These are phyloP conservation scores for Hylyphantes graminicola DNA, from an alignment of 1,140 invertebrate genomes.

Conservation along the genomic window DNA sequence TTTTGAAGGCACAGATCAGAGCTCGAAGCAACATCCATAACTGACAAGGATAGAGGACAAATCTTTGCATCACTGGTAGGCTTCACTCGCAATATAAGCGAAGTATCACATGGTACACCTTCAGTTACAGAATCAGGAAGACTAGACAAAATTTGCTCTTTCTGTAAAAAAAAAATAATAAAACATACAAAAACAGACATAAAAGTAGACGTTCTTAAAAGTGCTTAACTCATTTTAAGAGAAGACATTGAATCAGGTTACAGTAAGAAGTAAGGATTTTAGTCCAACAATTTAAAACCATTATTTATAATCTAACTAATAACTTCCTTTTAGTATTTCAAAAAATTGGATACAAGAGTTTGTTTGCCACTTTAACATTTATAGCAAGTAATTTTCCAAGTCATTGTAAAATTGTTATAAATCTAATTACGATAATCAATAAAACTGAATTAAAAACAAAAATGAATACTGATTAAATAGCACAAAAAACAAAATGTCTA, in stretches of 20 bases:
- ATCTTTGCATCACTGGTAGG: conserved; percentile 47
- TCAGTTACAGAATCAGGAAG: conserved; percentile 33
- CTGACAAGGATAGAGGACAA: conserved; percentile 41
- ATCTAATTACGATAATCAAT: not conserved
- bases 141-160: conserved; percentile 53
- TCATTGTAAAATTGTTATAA: no score
- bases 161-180: conserved; percentile 30
- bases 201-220: no score
- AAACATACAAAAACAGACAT: not conserved
- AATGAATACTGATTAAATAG: not conserved
- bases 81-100: conserved; percentile 45
- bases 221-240: no score
- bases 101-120: conserved; percentile 47
- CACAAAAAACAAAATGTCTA: not conserved
- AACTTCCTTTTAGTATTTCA: no score
- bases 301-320: no score
- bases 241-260: no score
- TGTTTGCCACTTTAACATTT: no score
- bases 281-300: no score
- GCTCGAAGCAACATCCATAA: conserved; percentile 58
- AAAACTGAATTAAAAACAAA: not conserved
- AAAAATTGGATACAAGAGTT: no score
- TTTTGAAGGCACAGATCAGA: conserved; percentile 61
- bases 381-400: no score
- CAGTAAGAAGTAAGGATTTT: no score